phyloP scores from a whole-genome alignment of 2,797 vertebrate genomes.

The Lerista edwardsae region DNA sequence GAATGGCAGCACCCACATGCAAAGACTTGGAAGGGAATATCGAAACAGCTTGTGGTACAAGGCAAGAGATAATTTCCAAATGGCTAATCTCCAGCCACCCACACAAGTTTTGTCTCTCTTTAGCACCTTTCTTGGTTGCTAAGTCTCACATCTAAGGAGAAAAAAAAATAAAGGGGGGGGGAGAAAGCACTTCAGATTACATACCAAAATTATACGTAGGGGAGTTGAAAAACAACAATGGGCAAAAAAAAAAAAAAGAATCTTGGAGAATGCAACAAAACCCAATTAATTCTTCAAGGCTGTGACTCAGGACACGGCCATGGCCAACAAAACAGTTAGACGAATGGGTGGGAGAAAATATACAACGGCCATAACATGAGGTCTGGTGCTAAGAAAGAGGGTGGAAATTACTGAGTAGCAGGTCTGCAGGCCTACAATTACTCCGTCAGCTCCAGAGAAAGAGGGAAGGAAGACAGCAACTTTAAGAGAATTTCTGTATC shows the following conservation, averaged over 20 bases:
- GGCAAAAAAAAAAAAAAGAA: background rate
- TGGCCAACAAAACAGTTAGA: background rate
- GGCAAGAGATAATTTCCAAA: constrained; percentile 69
- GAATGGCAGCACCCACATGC: background rate
- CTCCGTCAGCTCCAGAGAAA: background rate
- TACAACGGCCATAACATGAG: background rate
- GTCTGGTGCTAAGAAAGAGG: background rate
- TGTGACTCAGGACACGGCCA: background rate
- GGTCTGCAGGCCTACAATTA: background rate
- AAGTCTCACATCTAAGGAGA: constrained; percentile 70
- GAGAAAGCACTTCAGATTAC: constrained; percentile 60
- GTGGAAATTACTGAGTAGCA: constrained; percentile 15
- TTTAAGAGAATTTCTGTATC: background rate
- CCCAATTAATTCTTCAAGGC: background rate
- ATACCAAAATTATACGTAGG: constrained; percentile 45
- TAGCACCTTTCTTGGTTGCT: constrained; percentile 74
- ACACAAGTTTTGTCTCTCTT: constrained; percentile 74
- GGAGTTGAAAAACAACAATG: constrained; percentile 47
- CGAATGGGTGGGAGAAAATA: background rate
- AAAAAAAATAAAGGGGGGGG: constrained; percentile 13
- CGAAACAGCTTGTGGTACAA: constrained; percentile 66
- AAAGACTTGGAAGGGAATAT: constrained; percentile 36
- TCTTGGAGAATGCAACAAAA: background rate
- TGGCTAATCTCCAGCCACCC: constrained; percentile 74
- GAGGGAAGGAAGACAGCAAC: background rate